phyloP scores from a whole-genome alignment of 2,113 vertebrate genomes.

The Dipodomys stephensi region DNA sequence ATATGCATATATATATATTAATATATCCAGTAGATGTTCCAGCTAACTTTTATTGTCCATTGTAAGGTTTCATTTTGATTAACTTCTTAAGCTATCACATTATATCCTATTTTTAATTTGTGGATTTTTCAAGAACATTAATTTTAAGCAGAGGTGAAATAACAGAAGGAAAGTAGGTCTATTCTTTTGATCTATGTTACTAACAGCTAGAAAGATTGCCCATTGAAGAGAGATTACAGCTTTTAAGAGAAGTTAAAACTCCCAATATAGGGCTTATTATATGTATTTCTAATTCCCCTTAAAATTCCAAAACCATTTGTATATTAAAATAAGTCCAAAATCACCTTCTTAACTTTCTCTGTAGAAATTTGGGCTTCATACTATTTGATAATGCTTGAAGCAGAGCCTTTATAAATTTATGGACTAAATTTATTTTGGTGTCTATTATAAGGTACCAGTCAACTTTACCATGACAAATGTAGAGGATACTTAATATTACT shows the following conservation, averaged over 20 bases:
- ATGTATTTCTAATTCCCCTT: not conserved
- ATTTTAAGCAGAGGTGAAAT: constrained; percentile 28
- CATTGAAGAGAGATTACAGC: not conserved
- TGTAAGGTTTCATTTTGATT: constrained; percentile 9
- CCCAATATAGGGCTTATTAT: not conserved
- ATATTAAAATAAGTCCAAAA: constrained; percentile 27
- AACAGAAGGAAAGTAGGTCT: not conserved
- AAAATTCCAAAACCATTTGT: constrained; percentile 30
- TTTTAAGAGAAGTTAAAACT: constrained; percentile 50
- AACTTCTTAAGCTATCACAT: constrained; percentile 33
- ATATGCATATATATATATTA: not conserved
- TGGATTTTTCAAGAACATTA: constrained; percentile 30
- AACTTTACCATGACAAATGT: not conserved
- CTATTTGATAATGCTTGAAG: not conserved
- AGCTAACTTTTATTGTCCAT: not conserved
- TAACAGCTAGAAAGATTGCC: not conserved
- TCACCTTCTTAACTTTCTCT: not conserved
- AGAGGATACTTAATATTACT: not conserved
- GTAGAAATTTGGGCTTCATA: not conserved
- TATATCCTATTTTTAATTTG: not conserved
- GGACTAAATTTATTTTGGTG: not conserved
- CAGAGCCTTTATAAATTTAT: not conserved
- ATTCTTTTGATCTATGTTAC: not conserved
- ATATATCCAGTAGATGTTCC: not conserved
- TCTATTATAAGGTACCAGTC: not conserved